phyloP scores from a whole-genome alignment of 1,140 invertebrate species.

The Lysiphlebus fabarum region DNA sequence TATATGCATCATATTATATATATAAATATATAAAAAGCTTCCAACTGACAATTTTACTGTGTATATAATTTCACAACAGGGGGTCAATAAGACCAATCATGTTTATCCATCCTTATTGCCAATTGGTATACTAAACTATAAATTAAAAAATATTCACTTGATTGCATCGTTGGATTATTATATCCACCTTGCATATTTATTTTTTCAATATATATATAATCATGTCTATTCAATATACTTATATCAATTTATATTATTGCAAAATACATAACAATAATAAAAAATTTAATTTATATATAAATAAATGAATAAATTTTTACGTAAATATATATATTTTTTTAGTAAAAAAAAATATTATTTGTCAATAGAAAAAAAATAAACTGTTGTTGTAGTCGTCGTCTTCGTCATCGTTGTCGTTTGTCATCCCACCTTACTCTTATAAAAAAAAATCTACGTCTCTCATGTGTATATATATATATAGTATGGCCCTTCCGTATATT shows the following conservation, averaged over 20 bases:
- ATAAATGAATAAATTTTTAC: not conserved
- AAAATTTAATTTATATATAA: not conserved
- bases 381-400: not conserved
- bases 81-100: too few relatives aligned
- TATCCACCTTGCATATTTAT: too few relatives aligned
- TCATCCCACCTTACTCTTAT: constrained; percentile 30
- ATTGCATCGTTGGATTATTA: not conserved
- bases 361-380: not conserved
- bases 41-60: too few relatives aligned
- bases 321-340: constrained; percentile 1
- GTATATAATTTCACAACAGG: too few relatives aligned
- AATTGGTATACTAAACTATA: constrained; percentile 22
- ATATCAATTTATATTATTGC: too few relatives aligned
- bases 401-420: constrained; percentile 10
- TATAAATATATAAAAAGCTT: too few relatives aligned
- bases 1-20: too few relatives aligned
- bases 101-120: constrained; percentile 23
- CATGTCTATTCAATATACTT: not conserved
- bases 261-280: not conserved
- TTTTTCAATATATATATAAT: too few relatives aligned
- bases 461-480: not conserved
- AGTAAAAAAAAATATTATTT: not conserved
- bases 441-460: constrained; percentile 41
- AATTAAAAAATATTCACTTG: not conserved
- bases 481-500: constrained; percentile 33